These are phyloP conservation scores for Eudasyphora cyanicolor DNA, from an alignment of 2,888 invertebrate genomes.

Conservation along the genomic window DNA sequence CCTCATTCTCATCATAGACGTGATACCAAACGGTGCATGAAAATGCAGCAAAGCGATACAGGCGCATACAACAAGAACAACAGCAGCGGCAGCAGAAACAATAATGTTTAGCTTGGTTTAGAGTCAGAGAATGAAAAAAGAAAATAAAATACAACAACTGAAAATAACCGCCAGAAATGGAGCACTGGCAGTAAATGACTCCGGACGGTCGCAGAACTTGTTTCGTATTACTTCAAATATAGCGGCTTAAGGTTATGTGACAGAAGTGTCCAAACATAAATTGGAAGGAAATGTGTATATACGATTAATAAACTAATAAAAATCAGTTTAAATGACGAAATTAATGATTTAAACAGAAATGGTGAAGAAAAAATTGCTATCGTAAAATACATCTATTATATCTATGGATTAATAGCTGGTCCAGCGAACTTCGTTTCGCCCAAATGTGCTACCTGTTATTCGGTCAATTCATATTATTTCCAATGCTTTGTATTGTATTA, in stretches of 20 bases:
- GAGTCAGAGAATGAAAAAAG: no score
- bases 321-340: no score
- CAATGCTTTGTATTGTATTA: no score
- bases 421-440: no score
- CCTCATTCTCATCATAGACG: slow-evolving; percentile 28
- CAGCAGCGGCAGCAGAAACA: slow-evolving; percentile 12
- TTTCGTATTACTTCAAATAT: slow-evolving; percentile 23
- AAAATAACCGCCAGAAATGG: slow-evolving; percentile 38
- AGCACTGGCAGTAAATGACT: slow-evolving; percentile 55
- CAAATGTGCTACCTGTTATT: no score
- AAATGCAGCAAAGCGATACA: slow-evolving; percentile 58
- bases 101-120: slow-evolving; percentile 24
- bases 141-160: neutral
- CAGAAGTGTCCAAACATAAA: slow-evolving; percentile 23
- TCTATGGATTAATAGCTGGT: no score
- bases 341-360: no score
- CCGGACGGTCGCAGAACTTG: neutral
- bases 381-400: no score
- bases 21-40: slow-evolving; percentile 53
- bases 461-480: no score
- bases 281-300: neutral
- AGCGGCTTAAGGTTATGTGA: slow-evolving; percentile 29
- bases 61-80: slow-evolving; percentile 27
- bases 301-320: no score
- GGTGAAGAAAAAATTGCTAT: no score